These are phyloP conservation scores for Rhamphomyia laevipes DNA, from an alignment of 2,888 invertebrate genomes.

Conservation along the genomic window DNA sequence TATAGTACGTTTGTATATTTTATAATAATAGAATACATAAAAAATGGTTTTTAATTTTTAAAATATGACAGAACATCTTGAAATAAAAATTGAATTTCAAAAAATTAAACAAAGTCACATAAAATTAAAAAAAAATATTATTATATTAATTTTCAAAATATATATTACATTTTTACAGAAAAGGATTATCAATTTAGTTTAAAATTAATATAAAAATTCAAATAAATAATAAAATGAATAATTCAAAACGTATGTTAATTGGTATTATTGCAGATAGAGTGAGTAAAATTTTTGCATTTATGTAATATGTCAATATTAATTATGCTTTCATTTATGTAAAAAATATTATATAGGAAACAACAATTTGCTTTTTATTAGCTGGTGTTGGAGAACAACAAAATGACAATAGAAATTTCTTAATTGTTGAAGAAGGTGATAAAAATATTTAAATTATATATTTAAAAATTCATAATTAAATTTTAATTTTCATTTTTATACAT, in stretches of 20 bases:
- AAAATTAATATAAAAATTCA: constrained; percentile 1
- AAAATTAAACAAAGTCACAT: no score
- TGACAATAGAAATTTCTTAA: not conserved
- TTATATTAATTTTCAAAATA: not conserved
- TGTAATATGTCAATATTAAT: not conserved
- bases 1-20: no score
- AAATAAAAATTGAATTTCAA: no score
- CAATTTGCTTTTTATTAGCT: constrained; percentile 3
- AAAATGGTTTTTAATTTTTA: no score
- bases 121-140: not conserved
- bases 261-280: constrained; percentile 6
- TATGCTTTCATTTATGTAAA: not conserved
- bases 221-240: not conserved
- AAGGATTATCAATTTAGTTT: not conserved
- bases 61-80: no score
- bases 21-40: no score
- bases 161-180: not conserved
- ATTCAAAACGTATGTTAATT: not conserved
- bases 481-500: no score
- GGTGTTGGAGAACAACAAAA: not conserved
- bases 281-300: not conserved
- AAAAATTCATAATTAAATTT: no score
- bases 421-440: not conserved
- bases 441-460: not conserved
- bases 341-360: not conserved